phyloP scores from a whole-genome alignment of 2,888 invertebrate species.

The Coenonympha glycerion region DNA sequence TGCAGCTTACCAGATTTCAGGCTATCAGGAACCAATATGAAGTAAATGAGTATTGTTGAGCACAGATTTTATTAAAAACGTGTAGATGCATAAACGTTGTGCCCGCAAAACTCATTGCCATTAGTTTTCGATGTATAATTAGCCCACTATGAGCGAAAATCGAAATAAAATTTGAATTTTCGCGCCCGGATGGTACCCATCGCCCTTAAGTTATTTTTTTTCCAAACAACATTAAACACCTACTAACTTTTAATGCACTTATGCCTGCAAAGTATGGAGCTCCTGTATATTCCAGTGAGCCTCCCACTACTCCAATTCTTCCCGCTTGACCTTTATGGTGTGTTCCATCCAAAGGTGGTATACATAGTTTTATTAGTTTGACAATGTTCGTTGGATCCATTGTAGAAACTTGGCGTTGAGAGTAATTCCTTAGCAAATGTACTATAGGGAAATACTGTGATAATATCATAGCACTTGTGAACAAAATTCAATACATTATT shows the following conservation, averaged over 20 bases:
- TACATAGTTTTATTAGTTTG: conserved; percentile 47
- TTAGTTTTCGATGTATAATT: too few relatives aligned
- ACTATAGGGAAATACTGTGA: background rate
- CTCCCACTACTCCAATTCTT: conserved; percentile 94
- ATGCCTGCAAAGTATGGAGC: conserved; percentile 98
- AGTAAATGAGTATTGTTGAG: too few relatives aligned
- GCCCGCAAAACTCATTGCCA: too few relatives aligned
- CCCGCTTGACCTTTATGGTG: conserved; percentile 94
- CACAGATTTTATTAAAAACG: too few relatives aligned
- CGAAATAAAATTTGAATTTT: too few relatives aligned
- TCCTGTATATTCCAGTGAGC: conserved; percentile 96
- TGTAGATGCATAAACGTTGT: too few relatives aligned
- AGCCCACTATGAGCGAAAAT: too few relatives aligned
- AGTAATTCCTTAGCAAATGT: conserved; percentile 7
- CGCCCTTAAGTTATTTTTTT: too few relatives aligned
- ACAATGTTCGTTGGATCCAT: conserved; percentile 31
- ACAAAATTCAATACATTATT: background rate
- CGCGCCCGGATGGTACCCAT: too few relatives aligned
- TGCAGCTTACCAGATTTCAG: too few relatives aligned
- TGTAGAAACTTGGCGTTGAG: conserved; percentile 11
- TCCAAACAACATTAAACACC: too few relatives aligned
- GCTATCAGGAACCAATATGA: too few relatives aligned
- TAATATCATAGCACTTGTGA: background rate
- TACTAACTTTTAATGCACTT: conserved; percentile 87
- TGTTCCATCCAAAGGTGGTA: conserved; percentile 79